A percentile compares a stretch with the other conserved stretches of the same genome.
These are phyloP conservation scores for Harlomillsia oculata DNA, from an alignment of 1,140 invertebrate genomes.

Conservation along the genomic window DNA sequence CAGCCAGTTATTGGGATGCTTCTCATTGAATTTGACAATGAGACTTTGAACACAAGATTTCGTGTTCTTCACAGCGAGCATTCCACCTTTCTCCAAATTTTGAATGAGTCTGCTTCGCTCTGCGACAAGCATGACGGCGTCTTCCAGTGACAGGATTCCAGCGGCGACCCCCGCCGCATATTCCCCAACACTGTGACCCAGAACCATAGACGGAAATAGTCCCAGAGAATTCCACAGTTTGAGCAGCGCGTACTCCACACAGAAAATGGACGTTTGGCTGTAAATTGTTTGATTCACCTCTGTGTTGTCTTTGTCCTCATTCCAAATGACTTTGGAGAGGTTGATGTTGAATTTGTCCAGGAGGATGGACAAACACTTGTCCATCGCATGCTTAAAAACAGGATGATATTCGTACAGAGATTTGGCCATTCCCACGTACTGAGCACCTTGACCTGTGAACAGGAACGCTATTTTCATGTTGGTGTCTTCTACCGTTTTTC, in stretches of 20 bases:
- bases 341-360: neutral
- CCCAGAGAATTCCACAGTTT: slow-evolving; percentile 20
- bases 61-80: slow-evolving; percentile 14
- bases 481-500: neutral
- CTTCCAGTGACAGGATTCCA: slow-evolving; percentile 13
- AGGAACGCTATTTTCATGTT: slow-evolving; percentile 13
- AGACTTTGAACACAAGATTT: neutral
- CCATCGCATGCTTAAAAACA: slow-evolving; percentile 8
- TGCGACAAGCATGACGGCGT: slow-evolving; percentile 13
- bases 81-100: neutral
- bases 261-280: slow-evolving; percentile 25
- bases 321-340: neutral
- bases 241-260: slow-evolving; percentile 12
- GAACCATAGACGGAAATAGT: slow-evolving; percentile 12
- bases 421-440: slow-evolving; percentile 22
- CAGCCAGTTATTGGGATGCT: neutral
- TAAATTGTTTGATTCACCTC: slow-evolving; percentile 11
- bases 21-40: neutral
- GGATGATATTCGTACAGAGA: slow-evolving; percentile 7
- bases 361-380: slow-evolving; percentile 3
- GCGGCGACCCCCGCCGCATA: slow-evolving; percentile 14
- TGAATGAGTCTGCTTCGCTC: slow-evolving; percentile 16
- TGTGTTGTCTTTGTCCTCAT: neutral
- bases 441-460: slow-evolving; percentile 29
- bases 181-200: slow-evolving; percentile 28